Conservation (phyloP, 2,797 vertebrate species). For the Coendou prehensilis region DNA sequence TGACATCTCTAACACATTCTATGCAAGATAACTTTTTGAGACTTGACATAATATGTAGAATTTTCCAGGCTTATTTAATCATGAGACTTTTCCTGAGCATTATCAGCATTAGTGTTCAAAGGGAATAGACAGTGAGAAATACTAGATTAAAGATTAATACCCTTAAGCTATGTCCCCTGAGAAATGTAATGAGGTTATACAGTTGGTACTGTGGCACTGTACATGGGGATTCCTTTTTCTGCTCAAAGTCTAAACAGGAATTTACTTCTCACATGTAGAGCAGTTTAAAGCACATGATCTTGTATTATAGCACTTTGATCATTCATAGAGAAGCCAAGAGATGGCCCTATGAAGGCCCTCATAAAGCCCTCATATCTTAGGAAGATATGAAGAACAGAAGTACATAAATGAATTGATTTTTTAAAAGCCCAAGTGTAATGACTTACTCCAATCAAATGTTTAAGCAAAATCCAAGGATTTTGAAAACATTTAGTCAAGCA, state of each 20-base stretch:
- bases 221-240: background rate
- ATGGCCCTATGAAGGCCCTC: background rate
- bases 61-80: conserved; percentile 43
- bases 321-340: background rate
- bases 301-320: background rate
- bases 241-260: background rate
- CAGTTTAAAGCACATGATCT: background rate
- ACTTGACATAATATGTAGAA: background rate
- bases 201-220: background rate
- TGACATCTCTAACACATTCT: background rate
- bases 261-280: background rate
- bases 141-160: conserved; percentile 31
- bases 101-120: conserved; percentile 26
- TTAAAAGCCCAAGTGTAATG: background rate
- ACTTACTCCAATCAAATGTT: conserved; percentile 54
- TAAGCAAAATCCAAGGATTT: background rate
- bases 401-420: background rate
- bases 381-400: background rate
- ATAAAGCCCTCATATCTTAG: background rate
- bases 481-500: conserved; percentile 16
- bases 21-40: background rate
- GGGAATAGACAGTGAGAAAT: background rate
- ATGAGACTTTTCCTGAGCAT: background rate
- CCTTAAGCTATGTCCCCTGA: background rate
- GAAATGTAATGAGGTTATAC: background rate